A percentile compares a stretch with the other conserved stretches of the same genome.
These are phyloP conservation scores for Sebastiscus tertius DNA, from an alignment of 2,797 vertebrate species.

Conservation along the genomic window DNA sequence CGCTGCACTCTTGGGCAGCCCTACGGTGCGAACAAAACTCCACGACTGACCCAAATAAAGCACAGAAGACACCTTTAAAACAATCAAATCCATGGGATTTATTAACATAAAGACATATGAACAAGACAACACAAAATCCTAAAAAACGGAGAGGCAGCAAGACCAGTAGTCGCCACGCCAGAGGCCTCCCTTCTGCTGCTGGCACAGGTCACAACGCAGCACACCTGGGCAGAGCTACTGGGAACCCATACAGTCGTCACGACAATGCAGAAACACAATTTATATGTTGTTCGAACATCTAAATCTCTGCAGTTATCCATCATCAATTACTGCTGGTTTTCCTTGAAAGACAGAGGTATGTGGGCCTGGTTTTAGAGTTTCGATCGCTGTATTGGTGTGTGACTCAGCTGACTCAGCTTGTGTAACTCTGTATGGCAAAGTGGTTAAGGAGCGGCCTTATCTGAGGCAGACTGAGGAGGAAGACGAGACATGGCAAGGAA, in stretches of 20 bases:
- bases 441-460: constrained; percentile 33
- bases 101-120: neutral
- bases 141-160: neutral
- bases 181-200: neutral
- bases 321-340: neutral
- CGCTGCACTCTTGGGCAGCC: too few relatives aligned
- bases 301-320: neutral
- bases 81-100: neutral
- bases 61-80: neutral
- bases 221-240: neutral
- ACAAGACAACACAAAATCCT: neutral
- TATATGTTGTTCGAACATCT: neutral
- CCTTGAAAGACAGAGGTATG: neutral
- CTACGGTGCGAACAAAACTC: neutral
- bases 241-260: neutral
- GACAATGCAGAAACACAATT: neutral
- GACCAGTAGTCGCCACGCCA: neutral
- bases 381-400: neutral
- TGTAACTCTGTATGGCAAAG: neutral
- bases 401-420: neutral
- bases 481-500: constrained; percentile 23
- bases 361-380: neutral
- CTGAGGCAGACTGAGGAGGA: constrained; percentile 39
- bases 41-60: neutral
- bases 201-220: neutral